phyloP scores from a whole-genome alignment of 2,797 vertebrate genomes.

The Pterois miles region DNA sequence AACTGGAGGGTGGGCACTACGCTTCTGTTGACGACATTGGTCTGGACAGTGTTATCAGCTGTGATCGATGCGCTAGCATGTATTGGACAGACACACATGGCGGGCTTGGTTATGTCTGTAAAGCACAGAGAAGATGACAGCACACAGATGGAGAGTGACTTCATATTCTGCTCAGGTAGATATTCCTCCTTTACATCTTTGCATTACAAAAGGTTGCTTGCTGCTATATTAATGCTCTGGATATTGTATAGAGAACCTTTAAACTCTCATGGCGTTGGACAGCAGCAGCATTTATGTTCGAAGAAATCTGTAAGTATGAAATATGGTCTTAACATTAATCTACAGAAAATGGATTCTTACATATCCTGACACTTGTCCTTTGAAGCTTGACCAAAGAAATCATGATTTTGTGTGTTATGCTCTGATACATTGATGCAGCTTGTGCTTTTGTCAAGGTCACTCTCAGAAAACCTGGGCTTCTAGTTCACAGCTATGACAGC shows the following conservation, averaged over 20 bases:
- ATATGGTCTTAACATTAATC: background rate
- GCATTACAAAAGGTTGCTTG: background rate
- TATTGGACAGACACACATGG: too few relatives aligned
- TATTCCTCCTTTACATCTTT: too few relatives aligned
- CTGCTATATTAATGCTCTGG: too few relatives aligned
- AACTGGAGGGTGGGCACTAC: too few relatives aligned
- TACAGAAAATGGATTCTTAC: background rate
- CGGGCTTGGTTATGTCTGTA: too few relatives aligned
- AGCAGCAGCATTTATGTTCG: background rate
- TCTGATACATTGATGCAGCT: conserved; percentile 17
- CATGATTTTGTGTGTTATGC: conserved; percentile 18
- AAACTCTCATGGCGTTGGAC: background rate
- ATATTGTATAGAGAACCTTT: conserved; percentile 5
- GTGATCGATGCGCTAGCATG: too few relatives aligned
- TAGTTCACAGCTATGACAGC: conserved; percentile 27
- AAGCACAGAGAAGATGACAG: too few relatives aligned
- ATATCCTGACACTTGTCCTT: conserved; percentile 6
- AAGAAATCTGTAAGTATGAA: background rate
- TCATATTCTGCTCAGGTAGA: too few relatives aligned
- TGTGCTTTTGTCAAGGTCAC: conserved; percentile 40
- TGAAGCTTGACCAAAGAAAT: conserved; percentile 15
- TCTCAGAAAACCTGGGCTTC: conserved; percentile 14
- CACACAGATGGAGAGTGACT: too few relatives aligned
- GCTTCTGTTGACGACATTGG: too few relatives aligned
- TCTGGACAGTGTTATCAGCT: too few relatives aligned